Base-by-base conservation (phyloP, 1,140 invertebrate species). In the Drosophila tropicalis region DNA sequence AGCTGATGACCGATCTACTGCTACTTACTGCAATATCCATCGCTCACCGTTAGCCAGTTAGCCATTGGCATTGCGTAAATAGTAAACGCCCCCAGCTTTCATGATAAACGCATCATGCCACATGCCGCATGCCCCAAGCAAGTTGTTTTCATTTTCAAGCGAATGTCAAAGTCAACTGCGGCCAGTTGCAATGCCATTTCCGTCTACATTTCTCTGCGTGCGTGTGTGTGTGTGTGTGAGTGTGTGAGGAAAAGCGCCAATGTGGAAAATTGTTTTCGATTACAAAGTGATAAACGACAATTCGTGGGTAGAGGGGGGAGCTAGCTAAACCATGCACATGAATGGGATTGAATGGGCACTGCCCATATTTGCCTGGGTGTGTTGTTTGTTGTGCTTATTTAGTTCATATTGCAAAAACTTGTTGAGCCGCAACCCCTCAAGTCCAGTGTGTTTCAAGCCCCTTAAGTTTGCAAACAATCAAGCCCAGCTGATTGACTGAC, bases 181-280 rank as follows among this genome's bases (percentile, higher is more conserved):
- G 15, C 15, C 7, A 47, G 44, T 15, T 7, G 44, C 15, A 39
- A 39, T 39, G 36, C 17, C 13, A 17, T 36, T 36, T 61, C 65
- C 32, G 57, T 54, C 34, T 29, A 7, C 19, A 39, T 25, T 5
- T 15, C 13, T 19, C 12, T 32, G 36, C 55, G 25, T 55, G 13
- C 61, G 12, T 55, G 32, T 54, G 36, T 17, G 44, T 51, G 17
- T 51, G 17, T 17, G 15, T 36, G n/a, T 36, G 57, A 56, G 36
- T 62, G 17, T 66, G 13, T 64, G 22, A 36, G 41, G 13, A 67
- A 77, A 74, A 66, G 72, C 67, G 76, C 54, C 76, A 78, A 75
- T 75, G 76, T 78, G 76, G 76, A 78, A 75, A 78, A 78, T 78
- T 72, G 67, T 78, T 77, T 78, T 71, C 72, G 76, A 67, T 78